Conservation (phyloP, 2,113 vertebrate genomes). For the Caretta caretta region DNA sequence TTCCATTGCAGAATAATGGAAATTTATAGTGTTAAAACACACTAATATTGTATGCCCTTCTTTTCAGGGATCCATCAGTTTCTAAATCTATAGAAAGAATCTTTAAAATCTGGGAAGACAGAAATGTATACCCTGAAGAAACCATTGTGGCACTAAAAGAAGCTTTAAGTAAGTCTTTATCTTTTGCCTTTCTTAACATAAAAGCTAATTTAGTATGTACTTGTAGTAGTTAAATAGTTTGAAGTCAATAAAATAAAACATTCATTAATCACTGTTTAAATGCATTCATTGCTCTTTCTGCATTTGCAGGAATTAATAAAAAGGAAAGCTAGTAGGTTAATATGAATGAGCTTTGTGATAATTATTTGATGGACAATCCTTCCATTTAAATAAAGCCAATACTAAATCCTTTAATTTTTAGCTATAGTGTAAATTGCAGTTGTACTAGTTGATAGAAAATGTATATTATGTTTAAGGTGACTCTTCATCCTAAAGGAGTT, state of each 20-base stretch:
- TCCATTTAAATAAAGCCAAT: not conserved
- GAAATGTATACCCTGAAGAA: slow-evolving; percentile 94
- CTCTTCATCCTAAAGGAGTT: not conserved
- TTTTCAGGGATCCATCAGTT: slow-evolving; percentile 90
- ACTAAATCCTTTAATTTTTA: not conserved
- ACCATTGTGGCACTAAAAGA: slow-evolving; percentile 89
- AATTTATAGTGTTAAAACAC: accelerated
- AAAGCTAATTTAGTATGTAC: accelerated
- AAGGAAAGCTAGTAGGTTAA: accelerated
- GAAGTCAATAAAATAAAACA: not conserved
- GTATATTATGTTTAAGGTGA: not conserved
- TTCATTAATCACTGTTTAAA: not conserved
- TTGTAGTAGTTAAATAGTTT: accelerated
- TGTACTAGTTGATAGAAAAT: not conserved
- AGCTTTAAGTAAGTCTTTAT: slow-evolving; percentile 79
- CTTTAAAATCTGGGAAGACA: slow-evolving; percentile 97
- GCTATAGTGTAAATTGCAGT: accelerated
- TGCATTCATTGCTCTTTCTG: accelerated
- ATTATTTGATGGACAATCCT: not conserved
- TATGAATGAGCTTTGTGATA: not conserved
- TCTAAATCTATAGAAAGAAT: slow-evolving; percentile 95
- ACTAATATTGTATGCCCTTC: not conserved
- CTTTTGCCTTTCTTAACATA: not conserved
- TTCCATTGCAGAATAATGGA: accelerated
- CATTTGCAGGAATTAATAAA: not conserved